Evolutionary conservation across 2,888 invertebrate species (phyloP), one percentile per base, ranked within the genome.

Genomic region (Oscheius sp.): DNA sequence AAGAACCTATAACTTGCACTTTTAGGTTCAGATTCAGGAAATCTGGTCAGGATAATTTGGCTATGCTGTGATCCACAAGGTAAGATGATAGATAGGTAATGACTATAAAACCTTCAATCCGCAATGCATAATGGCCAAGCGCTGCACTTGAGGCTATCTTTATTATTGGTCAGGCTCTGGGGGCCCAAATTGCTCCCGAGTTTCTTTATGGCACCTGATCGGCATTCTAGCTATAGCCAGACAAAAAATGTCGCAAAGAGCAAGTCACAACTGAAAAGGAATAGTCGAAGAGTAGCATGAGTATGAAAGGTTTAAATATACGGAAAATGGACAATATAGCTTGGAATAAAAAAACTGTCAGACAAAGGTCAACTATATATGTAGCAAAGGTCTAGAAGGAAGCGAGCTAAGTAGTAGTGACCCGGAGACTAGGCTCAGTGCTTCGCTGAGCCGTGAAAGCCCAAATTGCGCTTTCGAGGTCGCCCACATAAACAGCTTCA

Each of bases 201-300:
- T 70, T 70, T 70, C 70, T 70, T 70, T 70, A 70, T 70, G 59
- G 70, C 33, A 13, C 63, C 68, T 68, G 68, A 55, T 68, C 53
- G 68, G 50, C 21, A 33, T 35, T 42, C 21, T 29, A 53, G 50
- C 66, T 66, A 53, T 66, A 53, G 53, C 55, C 66, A 55, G 66
- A 33, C 29, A 51, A 66, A 51, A 53, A 66, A 53, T 13, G 51
- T 51, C 59, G 32, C 35, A 13, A 55, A 51, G 63, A 63, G 21
- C 50, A 63, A 63, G 48, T n/a, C 42, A 42, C 42, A 42, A 42
- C 42, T 42, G 42, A 21, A 21, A 48, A 48, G 47, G 60, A 7
- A 9, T 29, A 32, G 32, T 57, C 29, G n/a, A 29, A 57, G 29
- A 21, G 29, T 57, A 29, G 57, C 29, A 21, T 21, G 10, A 32